A percentile compares a stretch with the other conserved stretches of the same genome.
phyloP scores from a whole-genome alignment of 2,888 invertebrate genomes.

The Laspeyria flexula region DNA sequence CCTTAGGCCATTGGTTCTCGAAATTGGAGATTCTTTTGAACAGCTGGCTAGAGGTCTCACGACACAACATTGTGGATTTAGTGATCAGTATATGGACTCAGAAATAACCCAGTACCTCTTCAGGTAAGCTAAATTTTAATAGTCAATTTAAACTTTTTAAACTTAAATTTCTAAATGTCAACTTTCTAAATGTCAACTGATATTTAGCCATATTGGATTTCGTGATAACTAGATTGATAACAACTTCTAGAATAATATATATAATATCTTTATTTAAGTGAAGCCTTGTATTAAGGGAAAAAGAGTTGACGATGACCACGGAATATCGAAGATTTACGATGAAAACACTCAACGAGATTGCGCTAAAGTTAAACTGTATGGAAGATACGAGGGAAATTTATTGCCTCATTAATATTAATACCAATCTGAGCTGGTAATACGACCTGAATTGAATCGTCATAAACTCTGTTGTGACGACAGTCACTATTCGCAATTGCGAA shows the following conservation, averaged over 20 bases:
- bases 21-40: constrained; percentile 89
- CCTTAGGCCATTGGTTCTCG: constrained; percentile 88
- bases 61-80: constrained; percentile 91
- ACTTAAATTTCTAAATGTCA: not conserved
- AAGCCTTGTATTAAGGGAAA: constrained; percentile 2
- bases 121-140: constrained; percentile 56
- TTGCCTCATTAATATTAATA: constrained; percentile 38
- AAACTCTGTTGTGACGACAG: constrained; percentile 1
- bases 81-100: constrained; percentile 91
- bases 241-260: too few relatives aligned
- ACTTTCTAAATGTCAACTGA: constrained; percentile 4
- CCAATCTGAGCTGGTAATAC: constrained; percentile 17
- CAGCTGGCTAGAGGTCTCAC: constrained; percentile 91
- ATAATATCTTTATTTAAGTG: too few relatives aligned
- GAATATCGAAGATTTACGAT: constrained; percentile 24
- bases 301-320: constrained; percentile 18
- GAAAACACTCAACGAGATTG: constrained; percentile 19
- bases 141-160: not conserved
- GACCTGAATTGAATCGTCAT: constrained; percentile 19
- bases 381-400: constrained; percentile 27
- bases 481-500: not conserved
- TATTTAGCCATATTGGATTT: too few relatives aligned
- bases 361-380: constrained; percentile 21
- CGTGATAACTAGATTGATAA: too few relatives aligned
- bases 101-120: constrained; percentile 87